Evolutionary conservation across 2,888 invertebrate genomes (phyloP), one percentile per base, ranked within the genome.

Genomic region (Muschampia plurimacula): DNA sequence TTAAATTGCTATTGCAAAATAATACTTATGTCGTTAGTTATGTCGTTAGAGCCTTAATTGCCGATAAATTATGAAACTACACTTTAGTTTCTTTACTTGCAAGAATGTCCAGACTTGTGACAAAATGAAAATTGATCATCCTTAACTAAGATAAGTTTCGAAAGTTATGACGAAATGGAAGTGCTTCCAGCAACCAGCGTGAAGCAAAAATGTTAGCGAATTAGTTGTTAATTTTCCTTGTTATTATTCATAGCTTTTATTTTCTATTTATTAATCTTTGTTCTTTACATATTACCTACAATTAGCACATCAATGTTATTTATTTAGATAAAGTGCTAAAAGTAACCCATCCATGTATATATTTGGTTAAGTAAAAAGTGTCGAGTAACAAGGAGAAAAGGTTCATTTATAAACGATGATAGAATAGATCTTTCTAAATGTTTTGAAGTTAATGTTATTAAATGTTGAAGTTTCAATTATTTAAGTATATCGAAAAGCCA

Each of bases 51-150:
- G 41, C 67, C 52, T 55, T 67, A 72, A 72, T 67, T 67, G 67
- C 62, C 60, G 59, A 67, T 72, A 72, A 72, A 72, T 67, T 66
- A 72, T 41, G 62, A 62, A 72, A 67, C 72, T 72, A 72, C 78
- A 78, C 79, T 81, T 81, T 80, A 80, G 81, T 86, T 85, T 84
- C 86, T 83, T 86, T 81, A 84, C 86, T 84, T 85, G 64, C 68
- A 84, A 87, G 84, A 77, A 74, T 77, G 77, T 84, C 84, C 83
- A 84, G 90, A 89, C 92, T 91, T 86, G 86, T 83, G 82, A 82
- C 86, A 85, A 88, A 93, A 93, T 92, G 91, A 92, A 91, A 93
- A 93, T 92, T 93, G 93, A 93, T 93, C 88, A 87, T 84, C 84
- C 79, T 87, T 90, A 89, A 92, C 91, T 89, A 90, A 89, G 90